Base-by-base conservation (phyloP, 2,797 vertebrate species). In the Gallinago nigripennis region DNA sequence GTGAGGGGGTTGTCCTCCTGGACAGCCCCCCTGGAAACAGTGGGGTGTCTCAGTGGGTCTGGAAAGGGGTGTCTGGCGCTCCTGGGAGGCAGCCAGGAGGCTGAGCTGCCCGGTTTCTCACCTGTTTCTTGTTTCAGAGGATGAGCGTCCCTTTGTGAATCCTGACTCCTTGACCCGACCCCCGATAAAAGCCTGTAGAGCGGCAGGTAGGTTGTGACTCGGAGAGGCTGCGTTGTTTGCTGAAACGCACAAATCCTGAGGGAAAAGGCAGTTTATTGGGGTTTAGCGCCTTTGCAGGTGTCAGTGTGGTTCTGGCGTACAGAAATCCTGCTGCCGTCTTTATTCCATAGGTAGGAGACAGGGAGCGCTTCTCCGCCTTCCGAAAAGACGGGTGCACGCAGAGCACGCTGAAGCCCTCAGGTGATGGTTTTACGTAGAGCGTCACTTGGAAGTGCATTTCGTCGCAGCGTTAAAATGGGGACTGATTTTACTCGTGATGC, bases 311-410 rank as follows among this genome's bases (percentile, higher is more conserved):
- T 33, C 45, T 68, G 63, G 16, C 3, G 0, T 31, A 0, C 11
- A 3, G 68, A 31, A 28, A 46, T 65, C 14, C 16, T 0, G 0
- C 35, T 5, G 28, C 0, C 0, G 7, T 9, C 43, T 18, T n/a
- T 19, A 0, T 5, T 8, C 35, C 28, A 0, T 1, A 1, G 1
- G 0, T 15, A 2, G 7, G 21, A 31, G 25, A 0, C 3, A 5
- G 31, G 37, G 53, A 54, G 48, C 1, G 3, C 33, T 76, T 25
- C 54, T 28, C 4, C 0, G 8, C 24, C 14, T 43, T n/a, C 12
- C 2, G 0, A 6, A 23, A 41, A 46, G 28, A 20, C 11, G 0
- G 0, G 17, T 6, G 28, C 1, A 0, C 2, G 7, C 7, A 15
- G 18, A 23, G 70, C 20, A 8, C 0, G 0, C 53, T 3, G 54